phyloP scores from a whole-genome alignment of 2,113 vertebrate genomes.

The Sardina pilchardus region DNA sequence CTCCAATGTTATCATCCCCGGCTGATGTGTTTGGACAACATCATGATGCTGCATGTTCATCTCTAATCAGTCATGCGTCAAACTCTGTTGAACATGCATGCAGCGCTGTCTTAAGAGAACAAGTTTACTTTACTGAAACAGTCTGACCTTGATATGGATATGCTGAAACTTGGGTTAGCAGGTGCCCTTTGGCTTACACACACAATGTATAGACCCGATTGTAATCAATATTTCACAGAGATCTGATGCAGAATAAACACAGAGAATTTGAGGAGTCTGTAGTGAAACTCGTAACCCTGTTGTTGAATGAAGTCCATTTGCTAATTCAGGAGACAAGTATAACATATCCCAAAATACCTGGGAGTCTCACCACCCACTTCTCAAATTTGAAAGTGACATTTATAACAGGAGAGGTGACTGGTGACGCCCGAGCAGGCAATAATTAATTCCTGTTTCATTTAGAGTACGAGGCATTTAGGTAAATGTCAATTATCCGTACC shows the following conservation, averaged over 20 bases:
- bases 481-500: slow-evolving; percentile 76
- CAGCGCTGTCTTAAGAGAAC: background rate
- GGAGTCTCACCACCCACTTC: background rate
- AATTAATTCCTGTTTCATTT: slow-evolving; percentile 72
- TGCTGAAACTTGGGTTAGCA: background rate
- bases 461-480: slow-evolving; percentile 66
- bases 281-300: no score
- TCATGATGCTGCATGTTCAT: background rate
- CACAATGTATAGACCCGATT: background rate
- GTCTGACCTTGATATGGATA: slow-evolving; percentile 13
- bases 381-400: slow-evolving; percentile 74
- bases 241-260: background rate
- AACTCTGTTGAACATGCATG: background rate
- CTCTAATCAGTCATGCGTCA: slow-evolving; percentile 12
- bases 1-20: background rate
- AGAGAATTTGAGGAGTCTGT: no score
- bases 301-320: no score
- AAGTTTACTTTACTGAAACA: background rate
- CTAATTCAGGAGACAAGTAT: no score
- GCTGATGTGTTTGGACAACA: slow-evolving; percentile 20
- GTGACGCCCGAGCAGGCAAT: slow-evolving; percentile 67
- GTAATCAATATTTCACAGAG: background rate
- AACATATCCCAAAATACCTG: no score
- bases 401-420: slow-evolving; percentile 64
- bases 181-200: background rate